Percentiles rank a stretch among this genome's conserved stretches.
These are phyloP conservation scores for Cnemophilus loriae DNA, from an alignment of 2,113 vertebrate species.

Conservation along the genomic window DNA sequence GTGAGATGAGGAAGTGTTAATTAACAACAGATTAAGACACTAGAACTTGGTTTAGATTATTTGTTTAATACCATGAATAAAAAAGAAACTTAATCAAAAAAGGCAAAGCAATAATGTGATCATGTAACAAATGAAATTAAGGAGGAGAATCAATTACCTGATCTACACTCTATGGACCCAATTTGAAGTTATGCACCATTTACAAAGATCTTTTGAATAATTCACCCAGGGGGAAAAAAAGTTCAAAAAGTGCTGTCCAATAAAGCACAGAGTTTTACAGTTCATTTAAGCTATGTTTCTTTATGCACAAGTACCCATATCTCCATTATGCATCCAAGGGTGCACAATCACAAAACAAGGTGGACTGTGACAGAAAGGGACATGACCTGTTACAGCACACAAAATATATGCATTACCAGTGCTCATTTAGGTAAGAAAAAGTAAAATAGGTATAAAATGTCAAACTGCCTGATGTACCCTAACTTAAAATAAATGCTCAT, in stretches of 20 bases:
- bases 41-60: not conserved
- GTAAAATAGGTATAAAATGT: conserved; percentile 49
- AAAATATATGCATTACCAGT: conserved; percentile 17
- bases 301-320: conserved; percentile 53
- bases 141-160: conserved; percentile 19
- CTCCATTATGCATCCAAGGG: conserved; percentile 48
- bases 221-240: not conserved
- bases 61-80: not conserved
- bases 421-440: conserved; percentile 31
- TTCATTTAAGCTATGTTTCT: conserved; percentile 60
- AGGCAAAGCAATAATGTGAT: not conserved
- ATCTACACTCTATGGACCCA: not conserved
- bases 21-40: not conserved
- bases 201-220: conserved; percentile 42
- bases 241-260: conserved; percentile 26
- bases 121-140: conserved; percentile 6
- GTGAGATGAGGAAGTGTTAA: not conserved
- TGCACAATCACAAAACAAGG: conserved; percentile 59
- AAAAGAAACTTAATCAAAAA: not conserved
- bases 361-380: conserved; percentile 60
- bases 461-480: not conserved
- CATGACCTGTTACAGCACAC: conserved; percentile 62
- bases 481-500: conserved; percentile 32
- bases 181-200: conserved; percentile 54
- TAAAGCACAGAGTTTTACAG: conserved; percentile 55